Evolutionary conservation across 2,797 vertebrate genomes (phyloP), one percentile per base, ranked within the genome.

Genomic region (Pangasius sanitwongsei): DNA sequence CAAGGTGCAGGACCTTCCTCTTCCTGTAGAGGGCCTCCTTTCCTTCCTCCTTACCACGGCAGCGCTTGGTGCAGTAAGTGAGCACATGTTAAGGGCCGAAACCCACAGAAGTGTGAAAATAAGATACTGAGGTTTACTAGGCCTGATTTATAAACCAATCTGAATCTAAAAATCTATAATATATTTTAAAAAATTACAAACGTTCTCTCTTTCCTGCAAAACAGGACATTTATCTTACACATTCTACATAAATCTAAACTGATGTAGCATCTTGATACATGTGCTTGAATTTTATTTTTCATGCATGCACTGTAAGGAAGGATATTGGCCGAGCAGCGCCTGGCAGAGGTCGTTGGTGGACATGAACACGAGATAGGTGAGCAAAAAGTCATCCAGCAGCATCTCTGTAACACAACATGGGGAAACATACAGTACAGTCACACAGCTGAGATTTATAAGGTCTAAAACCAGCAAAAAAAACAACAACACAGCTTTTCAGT

Each of bases 351-450:
- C 98, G 86, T 96, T 94, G 0, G 98, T 99, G 25, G 98, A 98
- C 98, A 99, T 99, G 96, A 99, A 99, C 89, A 99, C 98, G 0
- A 98, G 97, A 93, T 99, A 99, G 0, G 98, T 99, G 95, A 99
- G 95, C 91, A 99, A 95, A 95, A 99, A 99, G 94, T 99, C 98
- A 91, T 99, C 98, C 90, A 99, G 96, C 89, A 99, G 97, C 93
- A 97, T 97, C 95, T 99, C 98, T 99, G 97, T 81, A 96, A 95
- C 80, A 94, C 69, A 93, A 81, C 55, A 92, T 91, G 93, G 25
- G 86, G 6, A 13, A 87, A 74, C 53, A 84, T 9, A 89, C 69
- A 87, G 82, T 86, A 20, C 9, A 69, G 16, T 48, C 53, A 48
- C 8, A 50, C 16, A 50, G 50, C 84, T 28, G 41, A 75, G 18